Evolutionary conservation across 1,140 invertebrate species (phyloP), one percentile per base, ranked within the genome.

Genomic region (Planococcus citri): DNA sequence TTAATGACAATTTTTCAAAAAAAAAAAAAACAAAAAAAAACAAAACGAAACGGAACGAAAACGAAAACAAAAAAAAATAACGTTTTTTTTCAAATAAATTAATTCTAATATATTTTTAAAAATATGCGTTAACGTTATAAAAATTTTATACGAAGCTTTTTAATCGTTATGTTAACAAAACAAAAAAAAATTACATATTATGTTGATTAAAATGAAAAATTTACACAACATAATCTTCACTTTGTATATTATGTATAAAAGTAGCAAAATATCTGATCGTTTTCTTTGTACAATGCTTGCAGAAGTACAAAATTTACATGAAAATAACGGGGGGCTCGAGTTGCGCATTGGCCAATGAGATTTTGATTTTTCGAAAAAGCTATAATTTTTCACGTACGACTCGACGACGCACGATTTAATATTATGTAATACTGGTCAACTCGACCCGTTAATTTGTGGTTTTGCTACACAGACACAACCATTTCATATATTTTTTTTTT

Each of bases 251-350:
- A 51, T 20, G n/a, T 51, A 51, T 14, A 51, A 51, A 51, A 20
- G 41, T 51, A 51, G 41, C 41, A 51, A 51, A 51, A 51, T 20
- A 51, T 51, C 41, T 51, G 41, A 51, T 51, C 41, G 41, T 51
- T 17, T 51, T 51, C 41, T 51, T 51, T 51, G 41, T 51, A 51
- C 41, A 51, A 51, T 51, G 41, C n/a, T 51, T 51, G 41, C 41
- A 14, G 12, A 51, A 51, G 41, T 51, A 51, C n/a, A 20, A 51
- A 51, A 51, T 51, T 51, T 51, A 51, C 41, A 51, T 51, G 41
- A 14, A 33, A 17, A 20, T 51, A 51, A 51, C 41, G 41, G 17
- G 41, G 14, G n/a, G 41, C n/a, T 51, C 41, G 41, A 51, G 41
- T 51, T 51, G 6, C 41, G 29, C 29, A 33, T n/a, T 20, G 41